Base-by-base conservation (phyloP, 2,888 invertebrate genomes). In the Mythimna ferrago region DNA sequence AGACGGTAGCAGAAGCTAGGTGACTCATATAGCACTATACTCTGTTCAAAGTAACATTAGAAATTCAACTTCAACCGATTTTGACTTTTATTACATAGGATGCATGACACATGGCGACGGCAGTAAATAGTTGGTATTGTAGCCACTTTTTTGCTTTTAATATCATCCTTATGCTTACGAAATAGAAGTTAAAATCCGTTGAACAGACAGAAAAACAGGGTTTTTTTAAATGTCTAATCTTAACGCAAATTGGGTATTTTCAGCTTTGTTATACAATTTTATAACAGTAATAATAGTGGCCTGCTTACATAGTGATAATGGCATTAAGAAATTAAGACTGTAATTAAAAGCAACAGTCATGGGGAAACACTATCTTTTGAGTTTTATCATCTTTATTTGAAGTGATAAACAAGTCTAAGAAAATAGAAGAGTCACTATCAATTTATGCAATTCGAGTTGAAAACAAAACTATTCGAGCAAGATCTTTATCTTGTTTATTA, bases 321-420 rank as follows among this genome's bases (percentile, higher is more conserved):
- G 26, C 14, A 56, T 51, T 48, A 56, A 0, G 6, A 11, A 69
- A 57, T 54, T 26, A 60, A 61, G 32, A 51, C 19, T 11, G 19
- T 38, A 63, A 48, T 71, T 71, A 58, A 66, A 48, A 48, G 21
- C 6, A 80, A 26, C 51, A 60, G 48, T 63, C 48, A 66, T 56
- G 76, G 76, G 61, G 38, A 71, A 71, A 66, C 51, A 44, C 38
- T 71, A 76, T 76, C 62, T 57, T 21, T n/a, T 5, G 61, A 53
- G 41, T 58, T 68, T 54, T 58, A 56, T 62, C 19, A 53, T 60
- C 26, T 66, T 71, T 80, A 65, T 60, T 54, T 62, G 44, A 57
- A 66, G 3, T 32, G 9, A 11, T 63, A 71, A 71, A 67, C 67
- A 62, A 62, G 35, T 54, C 19, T 62, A 57, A 41, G 38, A 41